Conservation (phyloP, 2,113 vertebrate genomes). For the Caranx melampygus region DNA sequence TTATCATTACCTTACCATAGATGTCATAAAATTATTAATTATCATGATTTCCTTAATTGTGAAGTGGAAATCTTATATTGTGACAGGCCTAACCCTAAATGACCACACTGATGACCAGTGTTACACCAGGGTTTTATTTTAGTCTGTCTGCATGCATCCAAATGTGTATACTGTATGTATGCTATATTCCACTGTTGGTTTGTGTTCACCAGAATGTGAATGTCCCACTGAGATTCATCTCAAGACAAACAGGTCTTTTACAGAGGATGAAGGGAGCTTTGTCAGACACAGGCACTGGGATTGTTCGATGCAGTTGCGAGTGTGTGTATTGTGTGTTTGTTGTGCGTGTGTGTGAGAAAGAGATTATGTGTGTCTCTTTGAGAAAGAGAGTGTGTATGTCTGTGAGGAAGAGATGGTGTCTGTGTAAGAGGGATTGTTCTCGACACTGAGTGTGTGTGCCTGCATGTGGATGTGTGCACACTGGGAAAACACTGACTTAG, state of each 20-base stretch:
- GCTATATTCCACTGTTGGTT: slow-evolving; percentile 61
- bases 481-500: slow-evolving; percentile 36
- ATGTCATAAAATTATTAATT: no score
- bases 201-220: slow-evolving; percentile 68
- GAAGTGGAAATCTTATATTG: no score
- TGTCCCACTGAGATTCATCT: slow-evolving; percentile 63
- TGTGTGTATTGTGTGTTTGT: slow-evolving; percentile 38
- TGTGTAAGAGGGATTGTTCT: slow-evolving; percentile 56
- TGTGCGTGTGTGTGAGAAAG: slow-evolving; percentile 14
- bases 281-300: slow-evolving; percentile 72
- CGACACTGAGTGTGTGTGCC: slow-evolving; percentile 30
- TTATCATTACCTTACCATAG: no score
- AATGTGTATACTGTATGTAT: slow-evolving; percentile 33
- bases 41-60: no score
- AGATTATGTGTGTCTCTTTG: slow-evolving; percentile 58
- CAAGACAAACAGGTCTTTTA: slow-evolving; percentile 75
- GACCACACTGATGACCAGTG: neutral
- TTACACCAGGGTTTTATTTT: slow-evolving; percentile 5
- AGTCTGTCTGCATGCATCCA: neutral
- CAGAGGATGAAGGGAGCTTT: slow-evolving; percentile 74
- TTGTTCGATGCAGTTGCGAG: slow-evolving; percentile 60
- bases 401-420: slow-evolving; percentile 55
- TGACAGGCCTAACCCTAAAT: neutral
- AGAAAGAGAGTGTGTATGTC: slow-evolving; percentile 51
- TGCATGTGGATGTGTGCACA: slow-evolving; percentile 13